Conservation (phyloP, 2,888 invertebrate genomes). For the Eulithis prunata region DNA sequence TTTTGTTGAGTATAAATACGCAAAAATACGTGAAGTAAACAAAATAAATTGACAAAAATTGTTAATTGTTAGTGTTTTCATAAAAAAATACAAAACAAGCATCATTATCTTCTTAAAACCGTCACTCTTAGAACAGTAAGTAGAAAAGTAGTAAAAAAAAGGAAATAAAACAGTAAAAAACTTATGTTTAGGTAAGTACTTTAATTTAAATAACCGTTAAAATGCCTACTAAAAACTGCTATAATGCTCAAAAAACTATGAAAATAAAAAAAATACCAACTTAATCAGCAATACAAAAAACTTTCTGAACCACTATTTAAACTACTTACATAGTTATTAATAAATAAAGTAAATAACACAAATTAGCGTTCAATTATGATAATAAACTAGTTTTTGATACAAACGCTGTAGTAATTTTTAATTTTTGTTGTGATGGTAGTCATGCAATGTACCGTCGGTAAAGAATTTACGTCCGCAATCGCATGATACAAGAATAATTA, state of each 20-base stretch:
- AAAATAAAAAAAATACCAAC: not conserved
- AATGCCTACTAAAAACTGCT: no score
- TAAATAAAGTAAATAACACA: slow-evolving; percentile 9
- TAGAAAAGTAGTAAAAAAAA: no score
- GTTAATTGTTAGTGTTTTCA: no score
- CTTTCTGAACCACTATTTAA: not conserved
- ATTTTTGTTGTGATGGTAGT: slow-evolving; percentile 1
- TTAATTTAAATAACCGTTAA: no score
- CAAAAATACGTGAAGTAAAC: not conserved
- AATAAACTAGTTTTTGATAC: slow-evolving; percentile 6
- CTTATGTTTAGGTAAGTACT: no score
- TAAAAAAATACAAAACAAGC: no score
- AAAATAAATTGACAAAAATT: no score
- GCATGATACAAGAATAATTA: not conserved
- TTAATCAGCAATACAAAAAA: not conserved
- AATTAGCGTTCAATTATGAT: slow-evolving; percentile 8
- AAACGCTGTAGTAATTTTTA: slow-evolving; percentile 7
- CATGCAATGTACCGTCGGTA: slow-evolving; percentile 4
- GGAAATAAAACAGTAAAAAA: no score
- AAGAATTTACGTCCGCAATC: not conserved
- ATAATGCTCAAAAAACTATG: not conserved
- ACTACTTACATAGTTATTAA: not conserved
- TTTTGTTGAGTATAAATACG: not conserved
- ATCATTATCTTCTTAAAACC: no score
- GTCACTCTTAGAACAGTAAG: no score